These are phyloP conservation scores for Pagrus major DNA, from an alignment of 2,113 vertebrate species.

Conservation along the genomic window DNA sequence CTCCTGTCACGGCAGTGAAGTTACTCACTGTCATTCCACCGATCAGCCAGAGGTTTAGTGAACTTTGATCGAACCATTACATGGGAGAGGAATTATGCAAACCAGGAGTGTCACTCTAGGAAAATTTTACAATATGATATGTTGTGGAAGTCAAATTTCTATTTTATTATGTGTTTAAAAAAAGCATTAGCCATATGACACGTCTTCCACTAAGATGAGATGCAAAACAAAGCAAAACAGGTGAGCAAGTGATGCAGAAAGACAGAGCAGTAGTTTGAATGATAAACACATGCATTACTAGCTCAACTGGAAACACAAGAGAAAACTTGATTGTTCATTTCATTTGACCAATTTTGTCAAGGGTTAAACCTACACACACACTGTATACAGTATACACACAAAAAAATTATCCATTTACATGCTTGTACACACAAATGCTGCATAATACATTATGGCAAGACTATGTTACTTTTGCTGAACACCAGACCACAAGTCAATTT, in stretches of 20 bases:
- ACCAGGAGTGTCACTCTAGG: background rate
- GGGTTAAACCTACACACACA: background rate
- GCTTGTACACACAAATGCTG: background rate
- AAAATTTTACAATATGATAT: background rate
- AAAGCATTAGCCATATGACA: background rate
- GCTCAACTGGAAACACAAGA: background rate
- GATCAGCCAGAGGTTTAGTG: background rate
- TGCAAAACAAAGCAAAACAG: conserved; percentile 1
- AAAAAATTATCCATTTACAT: background rate
- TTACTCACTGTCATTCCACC: background rate
- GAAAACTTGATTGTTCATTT: background rate
- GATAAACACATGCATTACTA: background rate
- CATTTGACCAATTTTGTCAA: background rate
- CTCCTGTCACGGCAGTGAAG: background rate
- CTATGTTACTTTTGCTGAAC: background rate
- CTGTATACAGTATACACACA: background rate
- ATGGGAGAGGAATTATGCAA: conserved; percentile 7
- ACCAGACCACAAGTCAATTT: no score
- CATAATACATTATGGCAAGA: background rate
- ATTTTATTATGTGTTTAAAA: background rate
- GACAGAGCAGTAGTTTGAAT: background rate
- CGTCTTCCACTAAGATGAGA: background rate
- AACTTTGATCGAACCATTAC: background rate
- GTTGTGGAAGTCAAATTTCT: background rate
- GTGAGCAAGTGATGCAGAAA: background rate